These are phyloP conservation scores for Abrostola tripartita DNA, from an alignment of 2,888 invertebrate genomes.

Conservation along the genomic window DNA sequence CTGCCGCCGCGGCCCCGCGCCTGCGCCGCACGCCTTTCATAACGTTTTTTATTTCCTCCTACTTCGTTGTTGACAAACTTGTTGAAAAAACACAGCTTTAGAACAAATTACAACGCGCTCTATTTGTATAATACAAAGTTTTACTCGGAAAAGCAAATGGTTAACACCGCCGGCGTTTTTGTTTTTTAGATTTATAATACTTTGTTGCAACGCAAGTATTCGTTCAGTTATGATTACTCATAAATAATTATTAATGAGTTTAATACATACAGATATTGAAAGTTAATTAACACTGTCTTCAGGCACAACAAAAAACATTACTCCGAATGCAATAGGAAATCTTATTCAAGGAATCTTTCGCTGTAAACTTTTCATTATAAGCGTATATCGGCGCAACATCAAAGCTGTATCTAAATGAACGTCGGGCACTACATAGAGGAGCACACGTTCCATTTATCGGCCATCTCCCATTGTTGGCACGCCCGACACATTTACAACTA, in stretches of 20 bases:
- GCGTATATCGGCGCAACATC: conserved; percentile 42
- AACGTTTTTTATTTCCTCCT: conserved; percentile 51
- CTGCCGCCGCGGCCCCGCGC: conserved; percentile 47
- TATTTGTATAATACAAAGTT: conserved; percentile 38
- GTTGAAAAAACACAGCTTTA: conserved; percentile 46
- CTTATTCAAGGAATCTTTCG: conserved; percentile 6
- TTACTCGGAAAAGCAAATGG: not conserved
- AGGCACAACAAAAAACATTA: not conserved
- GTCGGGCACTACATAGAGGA: conserved; percentile 29
- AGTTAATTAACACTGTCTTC: not conserved
- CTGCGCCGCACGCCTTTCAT: conserved; percentile 59
- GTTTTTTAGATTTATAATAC: not conserved
- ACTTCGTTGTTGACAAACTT: conserved; percentile 54
- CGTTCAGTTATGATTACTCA: too few species aligned
- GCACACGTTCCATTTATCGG: conserved; percentile 62
- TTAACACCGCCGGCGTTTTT: not conserved
- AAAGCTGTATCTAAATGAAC: conserved; percentile 42
- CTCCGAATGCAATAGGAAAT: not conserved
- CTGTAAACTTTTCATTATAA: conserved; percentile 18
- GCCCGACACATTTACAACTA: conserved; percentile 57
- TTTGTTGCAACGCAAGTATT: not conserved
- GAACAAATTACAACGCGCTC: conserved; percentile 52
- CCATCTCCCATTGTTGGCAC: conserved; percentile 71
- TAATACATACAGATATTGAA: not conserved
- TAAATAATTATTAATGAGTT: not conserved